These are phyloP conservation scores for Synanthedon formicaeformis DNA, from an alignment of 2,888 invertebrate species.

Conservation along the genomic window DNA sequence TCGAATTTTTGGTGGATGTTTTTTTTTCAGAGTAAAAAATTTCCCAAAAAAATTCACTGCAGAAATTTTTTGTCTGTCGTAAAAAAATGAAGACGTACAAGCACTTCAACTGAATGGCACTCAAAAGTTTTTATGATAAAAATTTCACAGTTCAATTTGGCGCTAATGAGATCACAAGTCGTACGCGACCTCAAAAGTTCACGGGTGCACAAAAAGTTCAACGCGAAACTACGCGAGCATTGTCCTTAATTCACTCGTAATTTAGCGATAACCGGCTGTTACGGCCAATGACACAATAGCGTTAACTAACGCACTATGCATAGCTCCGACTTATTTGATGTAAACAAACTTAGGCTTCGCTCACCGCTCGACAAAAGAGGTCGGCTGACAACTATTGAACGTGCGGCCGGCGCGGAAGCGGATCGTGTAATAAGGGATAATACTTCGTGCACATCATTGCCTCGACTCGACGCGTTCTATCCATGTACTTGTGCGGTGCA, in stretches of 20 bases:
- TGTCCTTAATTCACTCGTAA: conserved; percentile 56
- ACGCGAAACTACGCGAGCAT: conserved; percentile 40
- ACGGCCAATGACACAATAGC: conserved; percentile 63
- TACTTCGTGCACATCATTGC: conserved; percentile 68
- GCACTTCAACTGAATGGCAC: conserved; percentile 31
- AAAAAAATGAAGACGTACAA: conserved; percentile 22
- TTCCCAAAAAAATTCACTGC: neutral
- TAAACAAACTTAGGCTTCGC: conserved; percentile 59
- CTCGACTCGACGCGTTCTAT: conserved; percentile 35
- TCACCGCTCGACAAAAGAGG: conserved; percentile 57
- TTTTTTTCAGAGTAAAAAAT: neutral
- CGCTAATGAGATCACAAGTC: conserved; percentile 33
- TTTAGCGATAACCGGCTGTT: conserved; percentile 43
- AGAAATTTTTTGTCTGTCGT: neutral
- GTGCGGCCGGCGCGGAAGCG: conserved; percentile 60
- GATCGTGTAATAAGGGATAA: conserved; percentile 68
- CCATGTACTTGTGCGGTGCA: conserved; percentile 53
- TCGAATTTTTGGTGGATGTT: neutral
- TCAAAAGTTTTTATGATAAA: conserved; percentile 11
- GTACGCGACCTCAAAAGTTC: conserved; percentile 35
- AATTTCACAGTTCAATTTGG: conserved; percentile 43
- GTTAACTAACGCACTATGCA: conserved; percentile 59
- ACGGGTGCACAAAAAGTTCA: conserved; percentile 53
- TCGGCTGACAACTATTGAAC: conserved; percentile 54
- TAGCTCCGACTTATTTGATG: conserved; percentile 44